phyloP scores from a whole-genome alignment of 2,888 invertebrate species.

The Empis livida region DNA sequence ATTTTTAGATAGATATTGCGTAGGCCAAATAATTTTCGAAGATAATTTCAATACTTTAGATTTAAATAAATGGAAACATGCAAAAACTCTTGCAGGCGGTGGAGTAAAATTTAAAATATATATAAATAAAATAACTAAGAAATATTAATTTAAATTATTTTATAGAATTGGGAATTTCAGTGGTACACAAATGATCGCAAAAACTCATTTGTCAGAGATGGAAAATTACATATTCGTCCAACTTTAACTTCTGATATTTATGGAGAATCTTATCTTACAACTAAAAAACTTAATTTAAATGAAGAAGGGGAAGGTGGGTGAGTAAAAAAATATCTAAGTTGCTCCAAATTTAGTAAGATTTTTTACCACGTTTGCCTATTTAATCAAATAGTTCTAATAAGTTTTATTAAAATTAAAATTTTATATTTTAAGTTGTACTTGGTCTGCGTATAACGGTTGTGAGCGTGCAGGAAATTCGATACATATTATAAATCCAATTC shows the following conservation, averaged over 20 bases:
- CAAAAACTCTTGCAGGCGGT: slow-evolving; percentile 49
- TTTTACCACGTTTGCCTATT: slow-evolving; percentile 50
- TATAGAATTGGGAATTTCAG: slow-evolving; percentile 55
- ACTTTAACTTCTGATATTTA: slow-evolving; percentile 43
- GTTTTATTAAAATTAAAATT: not conserved
- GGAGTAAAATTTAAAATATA: slow-evolving; percentile 27
- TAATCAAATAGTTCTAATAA: slow-evolving; percentile 9
- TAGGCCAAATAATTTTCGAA: slow-evolving; percentile 46
- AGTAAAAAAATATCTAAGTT: slow-evolving; percentile 20
- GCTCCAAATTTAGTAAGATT: too few species aligned
- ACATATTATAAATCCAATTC: slow-evolving; percentile 16
- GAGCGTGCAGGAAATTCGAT: slow-evolving; percentile 2
- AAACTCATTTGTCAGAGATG: slow-evolving; percentile 47
- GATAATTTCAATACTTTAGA: slow-evolving; percentile 50
- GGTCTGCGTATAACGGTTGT: slow-evolving; percentile 41
- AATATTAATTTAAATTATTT: not conserved
- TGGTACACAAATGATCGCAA: slow-evolving; percentile 51
- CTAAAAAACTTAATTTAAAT: slow-evolving; percentile 41
- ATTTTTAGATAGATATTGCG: slow-evolving; percentile 29
- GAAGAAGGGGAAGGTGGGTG: not conserved
- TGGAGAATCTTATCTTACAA: slow-evolving; percentile 40
- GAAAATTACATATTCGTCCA: slow-evolving; percentile 44
- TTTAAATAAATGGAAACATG: slow-evolving; percentile 49
- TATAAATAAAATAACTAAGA: not conserved
- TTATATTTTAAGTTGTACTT: slow-evolving; percentile 42